phyloP scores from a whole-genome alignment of 2,888 invertebrate species.

The Hyles lineata region DNA sequence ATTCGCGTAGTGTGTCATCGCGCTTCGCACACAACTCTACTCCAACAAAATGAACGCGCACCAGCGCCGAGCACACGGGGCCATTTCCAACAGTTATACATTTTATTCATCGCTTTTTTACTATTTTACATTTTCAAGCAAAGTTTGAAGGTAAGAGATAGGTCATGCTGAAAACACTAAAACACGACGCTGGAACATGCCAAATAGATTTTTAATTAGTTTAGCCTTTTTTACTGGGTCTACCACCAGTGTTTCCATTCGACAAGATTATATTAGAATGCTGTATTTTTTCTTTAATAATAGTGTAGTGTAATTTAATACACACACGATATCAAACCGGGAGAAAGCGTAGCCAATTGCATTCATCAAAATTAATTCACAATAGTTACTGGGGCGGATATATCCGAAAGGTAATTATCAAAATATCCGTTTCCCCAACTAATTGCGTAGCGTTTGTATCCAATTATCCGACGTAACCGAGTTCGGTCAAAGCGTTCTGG shows the following conservation, averaged over 20 bases:
- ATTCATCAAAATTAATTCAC: not conserved
- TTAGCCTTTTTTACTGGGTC: no score
- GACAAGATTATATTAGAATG: no score
- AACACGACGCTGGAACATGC: no score
- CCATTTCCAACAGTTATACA: not conserved
- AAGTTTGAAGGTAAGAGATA: no score
- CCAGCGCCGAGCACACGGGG: constrained; percentile 20
- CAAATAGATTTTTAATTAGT: no score
- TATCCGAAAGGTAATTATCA: not conserved
- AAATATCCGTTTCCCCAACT: not conserved
- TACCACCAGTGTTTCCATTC: no score
- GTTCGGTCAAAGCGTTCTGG: not conserved
- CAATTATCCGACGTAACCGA: not conserved
- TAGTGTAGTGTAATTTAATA: no score
- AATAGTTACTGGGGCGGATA: not conserved
- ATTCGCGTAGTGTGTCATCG: not conserved
- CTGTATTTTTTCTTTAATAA: no score
- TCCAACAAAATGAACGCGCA: constrained; percentile 27
- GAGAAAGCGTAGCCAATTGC: constrained; percentile 6
- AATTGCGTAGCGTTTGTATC: not conserved
- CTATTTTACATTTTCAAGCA: not conserved
- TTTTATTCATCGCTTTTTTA: not conserved
- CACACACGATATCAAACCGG: not conserved
- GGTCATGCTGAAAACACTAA: not conserved
- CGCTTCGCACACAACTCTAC: constrained; percentile 19